A percentile compares a stretch with the other conserved stretches of the same genome.
phyloP scores from a whole-genome alignment of 2,888 invertebrate species.

The Eupithecia inturbata region DNA sequence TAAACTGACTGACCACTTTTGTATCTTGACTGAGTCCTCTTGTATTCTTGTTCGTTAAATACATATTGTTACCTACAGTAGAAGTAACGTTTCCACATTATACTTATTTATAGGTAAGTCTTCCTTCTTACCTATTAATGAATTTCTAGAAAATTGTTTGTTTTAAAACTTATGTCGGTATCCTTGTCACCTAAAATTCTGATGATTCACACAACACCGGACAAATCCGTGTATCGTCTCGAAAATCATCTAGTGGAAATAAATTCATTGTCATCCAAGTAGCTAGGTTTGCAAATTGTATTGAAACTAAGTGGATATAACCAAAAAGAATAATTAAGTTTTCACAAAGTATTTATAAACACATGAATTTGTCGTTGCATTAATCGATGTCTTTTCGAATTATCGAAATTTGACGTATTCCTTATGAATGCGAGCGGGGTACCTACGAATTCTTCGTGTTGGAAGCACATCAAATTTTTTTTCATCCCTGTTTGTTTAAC shows the following conservation, averaged over 20 bases:
- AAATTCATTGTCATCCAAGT: background rate
- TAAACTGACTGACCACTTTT: background rate
- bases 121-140: background rate
- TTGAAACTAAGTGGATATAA: background rate
- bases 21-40: slow-evolving; percentile 2
- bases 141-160: background rate
- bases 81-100: slow-evolving; percentile 22
- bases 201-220: no score
- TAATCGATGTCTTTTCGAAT: background rate
- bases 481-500: background rate
- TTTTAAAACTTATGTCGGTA: background rate
- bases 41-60: slow-evolving; percentile 10
- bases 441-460: background rate
- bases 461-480: no score
- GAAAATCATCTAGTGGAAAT: background rate
- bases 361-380: background rate
- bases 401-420: background rate
- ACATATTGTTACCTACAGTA: slow-evolving; percentile 25
- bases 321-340: background rate
- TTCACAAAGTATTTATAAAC: background rate
- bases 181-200: background rate
- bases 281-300: background rate
- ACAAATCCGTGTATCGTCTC: background rate
- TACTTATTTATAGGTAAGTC: background rate
- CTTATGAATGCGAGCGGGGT: background rate